Percentiles rank a stretch among this genome's conserved stretches.
Evolutionary conservation across 2,113 vertebrate species (phyloP).

Genomic region (Illadopsis cleaveri): DNA sequence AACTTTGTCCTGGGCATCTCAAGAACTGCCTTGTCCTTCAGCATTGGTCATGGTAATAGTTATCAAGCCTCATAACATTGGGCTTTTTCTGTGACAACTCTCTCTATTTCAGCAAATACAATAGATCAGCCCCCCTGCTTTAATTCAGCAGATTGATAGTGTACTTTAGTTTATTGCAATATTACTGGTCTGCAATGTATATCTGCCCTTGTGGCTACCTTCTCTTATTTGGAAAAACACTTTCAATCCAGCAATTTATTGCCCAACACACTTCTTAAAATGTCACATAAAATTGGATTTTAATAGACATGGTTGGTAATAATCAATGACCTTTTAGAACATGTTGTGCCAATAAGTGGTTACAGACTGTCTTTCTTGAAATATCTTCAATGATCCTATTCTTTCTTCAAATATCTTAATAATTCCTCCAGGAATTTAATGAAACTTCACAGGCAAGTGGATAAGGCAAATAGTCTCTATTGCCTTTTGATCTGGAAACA

Average conservation of each 20-base stretch:
- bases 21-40: neutral
- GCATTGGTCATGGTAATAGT: neutral
- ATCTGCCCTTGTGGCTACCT: neutral
- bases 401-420: neutral
- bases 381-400: neutral
- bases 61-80: neutral
- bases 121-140: neutral
- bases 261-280: neutral
- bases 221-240: neutral
- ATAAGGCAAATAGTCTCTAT: neutral
- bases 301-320: slow-evolving; percentile 26
- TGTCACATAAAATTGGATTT: slow-evolving; percentile 47
- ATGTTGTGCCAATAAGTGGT: neutral
- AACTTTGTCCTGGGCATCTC: neutral
- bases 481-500: neutral
- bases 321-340: slow-evolving; percentile 44
- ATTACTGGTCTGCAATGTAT: neutral
- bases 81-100: neutral
- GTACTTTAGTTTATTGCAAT: slow-evolving; percentile 23
- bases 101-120: neutral
- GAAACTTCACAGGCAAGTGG: neutral
- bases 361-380: neutral
- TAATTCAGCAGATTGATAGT: slow-evolving; percentile 18
- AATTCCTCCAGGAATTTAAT: neutral
- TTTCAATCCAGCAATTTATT: slow-evolving; percentile 7